Evolutionary conservation across 2,113 vertebrate genomes (phyloP).

Genomic region (Capreolus pygargus): DNA sequence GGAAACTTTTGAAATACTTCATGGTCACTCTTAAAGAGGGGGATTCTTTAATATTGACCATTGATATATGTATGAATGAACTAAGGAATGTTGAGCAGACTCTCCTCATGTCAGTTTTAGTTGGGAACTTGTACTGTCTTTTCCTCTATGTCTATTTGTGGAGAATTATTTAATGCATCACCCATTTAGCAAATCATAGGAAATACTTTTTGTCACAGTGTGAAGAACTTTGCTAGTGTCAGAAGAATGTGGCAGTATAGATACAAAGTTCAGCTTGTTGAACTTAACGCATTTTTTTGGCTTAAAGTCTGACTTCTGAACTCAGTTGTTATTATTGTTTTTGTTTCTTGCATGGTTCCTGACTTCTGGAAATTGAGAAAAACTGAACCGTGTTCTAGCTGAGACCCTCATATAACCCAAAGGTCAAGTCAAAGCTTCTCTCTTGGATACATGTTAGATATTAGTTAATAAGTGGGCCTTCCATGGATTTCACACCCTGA

Average conservation of each 20-base stretch:
- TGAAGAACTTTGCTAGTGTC: not conserved
- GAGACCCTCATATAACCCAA: not conserved
- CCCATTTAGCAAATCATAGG: not conserved
- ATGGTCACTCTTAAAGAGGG: not conserved
- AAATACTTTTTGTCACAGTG: not conserved
- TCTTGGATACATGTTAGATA: not conserved
- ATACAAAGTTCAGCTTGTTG: not conserved
- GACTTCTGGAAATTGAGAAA: not conserved
- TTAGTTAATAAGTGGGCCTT: not conserved
- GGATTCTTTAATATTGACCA: not conserved
- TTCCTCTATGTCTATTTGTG: not conserved
- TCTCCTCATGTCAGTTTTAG: not conserved
- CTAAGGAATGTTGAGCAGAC: not conserved
- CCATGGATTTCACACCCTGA: not conserved
- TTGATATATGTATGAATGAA: not conserved
- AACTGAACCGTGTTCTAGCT: not conserved
- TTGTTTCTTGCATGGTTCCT: not conserved
- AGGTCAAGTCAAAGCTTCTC: not conserved
- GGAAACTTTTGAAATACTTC: not conserved
- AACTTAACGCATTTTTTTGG: not conserved
- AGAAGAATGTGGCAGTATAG: not conserved
- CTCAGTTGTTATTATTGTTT: not conserved
- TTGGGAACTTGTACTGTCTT: not conserved
- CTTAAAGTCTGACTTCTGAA: not conserved
- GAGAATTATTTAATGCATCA: not conserved